These are phyloP conservation scores for Sinohyriopsis cumingii DNA, from an alignment of 2,888 invertebrate genomes.

Conservation along the genomic window DNA sequence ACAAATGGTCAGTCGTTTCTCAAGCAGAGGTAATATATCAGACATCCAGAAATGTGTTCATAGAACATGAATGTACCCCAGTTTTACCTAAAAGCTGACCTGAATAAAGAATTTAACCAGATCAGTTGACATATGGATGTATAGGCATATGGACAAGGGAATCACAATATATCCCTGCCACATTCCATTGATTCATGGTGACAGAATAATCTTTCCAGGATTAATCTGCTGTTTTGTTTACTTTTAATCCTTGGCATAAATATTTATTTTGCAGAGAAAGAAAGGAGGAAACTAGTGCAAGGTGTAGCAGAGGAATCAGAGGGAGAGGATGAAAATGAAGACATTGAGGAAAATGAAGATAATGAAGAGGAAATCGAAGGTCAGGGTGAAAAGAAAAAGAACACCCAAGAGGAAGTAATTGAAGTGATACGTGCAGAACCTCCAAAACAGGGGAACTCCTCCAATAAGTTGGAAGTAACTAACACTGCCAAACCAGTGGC, in stretches of 20 bases:
- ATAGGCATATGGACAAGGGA: no score
- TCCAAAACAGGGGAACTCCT: conserved; percentile 18
- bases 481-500: conserved; percentile 5
- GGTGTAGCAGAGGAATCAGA: conserved; percentile 57
- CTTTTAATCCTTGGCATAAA: neutral
- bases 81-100: no score
- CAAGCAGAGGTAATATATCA: no score
- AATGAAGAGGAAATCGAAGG: conserved; percentile 30
- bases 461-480: conserved; percentile 5
- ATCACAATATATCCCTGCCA: no score
- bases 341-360: conserved; percentile 40
- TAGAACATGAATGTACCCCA: no score
- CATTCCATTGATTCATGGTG: no score
- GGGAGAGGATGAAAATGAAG: conserved; percentile 44
- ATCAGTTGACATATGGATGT: no score
- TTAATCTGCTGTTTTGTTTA: neutral
- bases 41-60: no score
- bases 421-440: conserved; percentile 4
- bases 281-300: conserved; percentile 51
- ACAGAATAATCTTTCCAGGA: no score
- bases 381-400: conserved; percentile 13
- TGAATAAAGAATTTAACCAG: no score
- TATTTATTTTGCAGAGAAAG: conserved; percentile 21
- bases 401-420: conserved; percentile 1
- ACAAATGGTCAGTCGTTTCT: no score